Evolutionary conservation across 2,113 vertebrate species (phyloP), one percentile per base, ranked within the genome.

Genomic region (Rynchops niger): DNA sequence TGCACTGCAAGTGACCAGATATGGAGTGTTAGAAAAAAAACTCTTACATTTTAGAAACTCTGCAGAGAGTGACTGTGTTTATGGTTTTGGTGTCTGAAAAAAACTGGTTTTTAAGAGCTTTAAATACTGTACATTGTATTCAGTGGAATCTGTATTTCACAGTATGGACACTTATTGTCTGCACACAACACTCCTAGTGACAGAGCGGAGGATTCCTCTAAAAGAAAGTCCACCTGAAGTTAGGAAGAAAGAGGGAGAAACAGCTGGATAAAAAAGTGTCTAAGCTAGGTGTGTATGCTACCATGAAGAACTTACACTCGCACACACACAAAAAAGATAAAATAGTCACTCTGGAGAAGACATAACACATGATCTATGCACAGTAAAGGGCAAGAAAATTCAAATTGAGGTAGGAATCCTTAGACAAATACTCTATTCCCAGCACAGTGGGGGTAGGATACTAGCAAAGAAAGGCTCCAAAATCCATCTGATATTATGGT

Each of bases 31-130:
- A 88, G 12, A 62, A 66, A 38, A 38, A 77, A 82, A 93, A 66
- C 6, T 9, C 30, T 40, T 52, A 55, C 3, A 15, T 50, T 72
- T 81, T 36, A 15, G 29, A 88, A 87, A 72, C 9, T 40, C 36
- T 23, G 16, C 16, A 30, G 23, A 40, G 3, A 29, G 25, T 59
- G 17, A n/a, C 36, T n/a, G 1, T 62, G 11, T 2, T 72, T 69
- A 20, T 22, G 15, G 12, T 15, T 84, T 66, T 23, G 11, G 6
- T 72, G 7, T 61, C 53, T 76, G 53, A 80, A 67, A 91, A 76
- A 55, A 2, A 1, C 21, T 21, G 0, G 0, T 2, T 55, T 79
- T 82, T 63, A 66, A 87, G 25, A 53, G 5, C 9, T 79, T 53
- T 78, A 49, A 56, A 11, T 74, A 34, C 11, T 5, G 3, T 38